These are phyloP conservation scores for Petrocephalus zakoni DNA, from an alignment of 2,113 vertebrate genomes.

Conservation along the genomic window DNA sequence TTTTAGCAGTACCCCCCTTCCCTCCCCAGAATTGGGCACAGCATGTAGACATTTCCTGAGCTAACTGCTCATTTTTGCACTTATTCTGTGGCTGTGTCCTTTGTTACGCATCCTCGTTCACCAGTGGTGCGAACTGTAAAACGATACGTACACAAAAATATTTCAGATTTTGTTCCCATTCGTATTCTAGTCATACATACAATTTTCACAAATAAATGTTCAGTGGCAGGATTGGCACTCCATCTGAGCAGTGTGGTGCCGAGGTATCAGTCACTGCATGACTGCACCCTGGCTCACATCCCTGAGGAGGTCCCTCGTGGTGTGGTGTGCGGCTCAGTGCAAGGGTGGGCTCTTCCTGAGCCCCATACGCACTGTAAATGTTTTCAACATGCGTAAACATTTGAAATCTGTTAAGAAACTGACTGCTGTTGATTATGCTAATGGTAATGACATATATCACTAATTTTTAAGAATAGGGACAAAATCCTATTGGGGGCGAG, in stretches of 20 bases:
- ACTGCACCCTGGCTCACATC: too few relatives aligned
- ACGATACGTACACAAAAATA: not conserved
- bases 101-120: not conserved
- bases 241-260: too few relatives aligned
- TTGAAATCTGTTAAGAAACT: not conserved
- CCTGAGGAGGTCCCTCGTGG: too few relatives aligned
- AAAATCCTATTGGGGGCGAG: too few relatives aligned
- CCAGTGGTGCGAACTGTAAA: not conserved
- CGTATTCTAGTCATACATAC: not conserved
- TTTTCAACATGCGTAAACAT: not conserved
- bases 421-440: not conserved
- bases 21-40: not conserved
- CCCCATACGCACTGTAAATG: not conserved
- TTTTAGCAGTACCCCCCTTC: not conserved
- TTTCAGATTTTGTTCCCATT: not conserved
- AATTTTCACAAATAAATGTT: not conserved
- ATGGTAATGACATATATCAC: not conserved
- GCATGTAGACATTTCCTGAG: not conserved
- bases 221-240: too few relatives aligned
- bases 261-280: too few relatives aligned
- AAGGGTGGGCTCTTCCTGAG: not conserved
- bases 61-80: not conserved
- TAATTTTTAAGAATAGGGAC: too few relatives aligned
- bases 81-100: not conserved
- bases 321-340: too few relatives aligned